Conservation (phyloP, 2,113 vertebrate species). For the Sander vitreus region DNA sequence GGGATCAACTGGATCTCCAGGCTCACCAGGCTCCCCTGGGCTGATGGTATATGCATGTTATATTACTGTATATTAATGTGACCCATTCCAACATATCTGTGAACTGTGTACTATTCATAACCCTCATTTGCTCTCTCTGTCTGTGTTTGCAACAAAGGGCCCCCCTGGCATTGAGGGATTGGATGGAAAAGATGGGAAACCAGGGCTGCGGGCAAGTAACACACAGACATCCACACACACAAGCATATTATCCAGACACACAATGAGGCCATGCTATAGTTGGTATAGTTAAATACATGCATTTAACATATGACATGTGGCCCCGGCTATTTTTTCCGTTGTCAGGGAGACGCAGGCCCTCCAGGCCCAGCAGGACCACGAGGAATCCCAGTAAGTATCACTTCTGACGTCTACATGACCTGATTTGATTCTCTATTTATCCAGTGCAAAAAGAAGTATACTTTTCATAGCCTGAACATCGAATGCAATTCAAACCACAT, state of each 20-base stretch:
- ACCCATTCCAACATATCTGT: neutral
- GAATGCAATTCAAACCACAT: neutral
- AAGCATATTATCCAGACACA: neutral
- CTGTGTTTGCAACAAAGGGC: conserved; percentile 82
- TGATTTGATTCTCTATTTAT: neutral
- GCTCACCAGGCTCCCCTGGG: conserved; percentile 88
- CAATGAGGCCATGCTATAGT: neutral
- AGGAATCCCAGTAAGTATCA: conserved; percentile 89
- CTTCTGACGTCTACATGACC: conserved; percentile 17
- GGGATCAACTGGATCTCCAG: conserved; percentile 85
- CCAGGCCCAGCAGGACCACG: conserved; percentile 89
- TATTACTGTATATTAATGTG: conserved; percentile 1
- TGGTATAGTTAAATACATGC: neutral
- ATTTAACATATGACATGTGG: conserved; percentile 27
- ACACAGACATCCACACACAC: neutral
- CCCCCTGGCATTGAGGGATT: conserved; percentile 92
- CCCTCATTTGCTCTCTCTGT: neutral
- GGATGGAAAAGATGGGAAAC: conserved; percentile 95
- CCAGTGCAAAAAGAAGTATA: neutral
- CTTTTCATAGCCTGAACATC: neutral
- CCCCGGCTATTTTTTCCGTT: conserved; percentile 24
- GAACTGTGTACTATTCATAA: neutral
- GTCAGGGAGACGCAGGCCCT: conserved; percentile 89
- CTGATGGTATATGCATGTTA: conserved; percentile 70
- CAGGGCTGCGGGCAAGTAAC: conserved; percentile 87